These are phyloP conservation scores for Cricetomys ansorgei DNA, from an alignment of 2,113 vertebrate genomes.

Conservation along the genomic window DNA sequence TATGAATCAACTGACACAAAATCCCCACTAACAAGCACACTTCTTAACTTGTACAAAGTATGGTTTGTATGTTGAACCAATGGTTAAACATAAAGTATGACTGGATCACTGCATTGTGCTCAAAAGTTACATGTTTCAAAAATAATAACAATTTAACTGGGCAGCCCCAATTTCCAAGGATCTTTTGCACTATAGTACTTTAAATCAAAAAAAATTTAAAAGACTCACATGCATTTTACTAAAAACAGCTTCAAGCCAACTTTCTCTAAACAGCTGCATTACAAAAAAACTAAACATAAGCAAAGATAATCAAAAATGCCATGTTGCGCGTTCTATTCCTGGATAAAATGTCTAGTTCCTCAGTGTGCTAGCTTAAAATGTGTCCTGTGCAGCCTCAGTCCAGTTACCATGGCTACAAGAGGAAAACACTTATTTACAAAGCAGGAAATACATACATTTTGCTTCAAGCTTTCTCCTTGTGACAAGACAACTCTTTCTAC, in stretches of 20 bases:
- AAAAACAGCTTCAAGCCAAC: not conserved
- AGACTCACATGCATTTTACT: slow-evolving; percentile 10
- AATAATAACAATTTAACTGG: not conserved
- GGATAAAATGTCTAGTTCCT: not conserved
- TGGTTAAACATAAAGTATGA: not conserved
- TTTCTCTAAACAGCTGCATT: slow-evolving; percentile 39
- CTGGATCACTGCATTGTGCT: not conserved
- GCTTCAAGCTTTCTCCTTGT: not conserved
- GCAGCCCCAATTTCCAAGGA: slow-evolving; percentile 36
- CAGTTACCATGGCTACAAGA: slow-evolving; percentile 25
- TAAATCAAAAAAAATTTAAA: slow-evolving; percentile 40
- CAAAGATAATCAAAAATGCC: slow-evolving; percentile 35
- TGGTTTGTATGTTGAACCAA: too few relatives aligned
- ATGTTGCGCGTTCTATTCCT: slow-evolving; percentile 16
- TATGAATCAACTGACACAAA: slow-evolving; percentile 1
- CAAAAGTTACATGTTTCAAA: slow-evolving; percentile 14
- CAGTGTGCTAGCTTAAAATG: not conserved
- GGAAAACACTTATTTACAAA: slow-evolving; percentile 24
- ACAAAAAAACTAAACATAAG: slow-evolving; percentile 56
- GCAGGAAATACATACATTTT: not conserved
- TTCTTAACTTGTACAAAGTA: not conserved
- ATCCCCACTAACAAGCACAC: not conserved
- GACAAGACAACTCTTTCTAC: slow-evolving; percentile 17
- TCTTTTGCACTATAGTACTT: not conserved
- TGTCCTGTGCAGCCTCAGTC: slow-evolving; percentile 24